Percentiles rank a stretch among this genome's conserved stretches.
phyloP scores from a whole-genome alignment of 92 coral and sea anemone genomes.

The Scolanthus callimorphus region DNA sequence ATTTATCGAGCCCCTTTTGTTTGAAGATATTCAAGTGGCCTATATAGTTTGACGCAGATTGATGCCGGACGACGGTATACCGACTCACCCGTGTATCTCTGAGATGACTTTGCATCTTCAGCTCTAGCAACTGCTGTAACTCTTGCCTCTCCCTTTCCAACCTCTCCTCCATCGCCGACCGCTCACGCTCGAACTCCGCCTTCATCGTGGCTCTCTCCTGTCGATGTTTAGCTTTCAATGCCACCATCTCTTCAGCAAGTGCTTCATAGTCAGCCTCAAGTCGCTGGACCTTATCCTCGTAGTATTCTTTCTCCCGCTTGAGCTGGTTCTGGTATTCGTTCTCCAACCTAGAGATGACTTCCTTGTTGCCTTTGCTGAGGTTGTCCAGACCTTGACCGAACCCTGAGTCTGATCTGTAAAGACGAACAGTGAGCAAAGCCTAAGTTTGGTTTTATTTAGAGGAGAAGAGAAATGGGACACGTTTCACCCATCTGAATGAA shows the following conservation, averaged over 20 bases:
- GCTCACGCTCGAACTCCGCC: constrained; percentile 78
- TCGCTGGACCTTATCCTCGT: constrained; percentile 41
- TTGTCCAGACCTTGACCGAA: constrained; percentile 15
- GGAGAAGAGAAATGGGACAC: too few relatives aligned
- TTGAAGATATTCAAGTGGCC: too few relatives aligned
- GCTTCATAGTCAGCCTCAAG: constrained; percentile 53
- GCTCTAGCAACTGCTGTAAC: constrained; percentile 43
- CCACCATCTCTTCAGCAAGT: constrained; percentile 52
- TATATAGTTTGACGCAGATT: too few relatives aligned
- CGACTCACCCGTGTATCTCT: constrained; percentile 39
- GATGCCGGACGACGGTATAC: too few relatives aligned
- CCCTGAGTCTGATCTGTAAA: neutral
- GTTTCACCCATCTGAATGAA: too few relatives aligned
- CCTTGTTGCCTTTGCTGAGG: constrained; percentile 18
- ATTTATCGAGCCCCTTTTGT: too few relatives aligned
- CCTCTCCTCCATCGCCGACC: constrained; percentile 65
- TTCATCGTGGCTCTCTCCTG: constrained; percentile 60
- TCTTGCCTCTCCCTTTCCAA: constrained; percentile 70
- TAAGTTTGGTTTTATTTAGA: neutral
- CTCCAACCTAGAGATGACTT: constrained; percentile 42
- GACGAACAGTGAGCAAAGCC: too few relatives aligned
- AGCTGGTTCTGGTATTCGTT: constrained; percentile 61
- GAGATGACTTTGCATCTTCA: constrained; percentile 11
- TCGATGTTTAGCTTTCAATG: constrained; percentile 54
- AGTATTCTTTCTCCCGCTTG: constrained; percentile 57